Conservation (phyloP, 1,140 invertebrate genomes). For the Periplaneta americana region DNA sequence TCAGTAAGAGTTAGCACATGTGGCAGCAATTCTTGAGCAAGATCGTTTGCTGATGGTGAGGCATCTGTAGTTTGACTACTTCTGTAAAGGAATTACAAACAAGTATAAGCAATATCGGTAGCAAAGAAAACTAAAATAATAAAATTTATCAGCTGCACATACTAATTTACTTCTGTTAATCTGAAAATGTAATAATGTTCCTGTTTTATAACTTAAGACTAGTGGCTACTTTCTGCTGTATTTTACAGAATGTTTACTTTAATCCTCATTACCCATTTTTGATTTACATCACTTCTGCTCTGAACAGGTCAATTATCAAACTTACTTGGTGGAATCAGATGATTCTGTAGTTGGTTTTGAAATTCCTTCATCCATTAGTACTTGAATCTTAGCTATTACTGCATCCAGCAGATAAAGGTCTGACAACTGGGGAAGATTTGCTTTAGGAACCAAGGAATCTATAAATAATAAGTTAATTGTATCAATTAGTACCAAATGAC, state of each 20-base stretch:
- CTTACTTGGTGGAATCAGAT: constrained; percentile 8
- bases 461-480: not conserved
- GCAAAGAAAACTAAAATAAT: too few species aligned
- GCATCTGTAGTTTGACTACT: not conserved
- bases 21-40: constrained; percentile 53
- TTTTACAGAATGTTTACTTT: too few species aligned
- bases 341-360: constrained; percentile 3
- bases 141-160: too few species aligned
- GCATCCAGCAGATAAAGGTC: constrained; percentile 60
- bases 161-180: too few species aligned
- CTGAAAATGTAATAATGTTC: too few species aligned
- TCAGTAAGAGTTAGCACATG: constrained; percentile 54
- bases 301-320: too few species aligned
- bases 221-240: too few species aligned
- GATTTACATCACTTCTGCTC: too few species aligned
- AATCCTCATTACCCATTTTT: too few species aligned
- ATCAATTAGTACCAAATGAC: not conserved
- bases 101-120: too few species aligned
- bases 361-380: constrained; percentile 49
- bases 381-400: constrained; percentile 63
- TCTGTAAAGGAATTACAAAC: too few species aligned
- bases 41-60: constrained; percentile 25
- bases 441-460: not conserved
- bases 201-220: too few species aligned
- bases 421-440: constrained; percentile 54